A percentile compares a stretch with the other conserved stretches of the same genome.
Conservation (phyloP, 2,888 invertebrate species). For the Antitype chi region DNA sequence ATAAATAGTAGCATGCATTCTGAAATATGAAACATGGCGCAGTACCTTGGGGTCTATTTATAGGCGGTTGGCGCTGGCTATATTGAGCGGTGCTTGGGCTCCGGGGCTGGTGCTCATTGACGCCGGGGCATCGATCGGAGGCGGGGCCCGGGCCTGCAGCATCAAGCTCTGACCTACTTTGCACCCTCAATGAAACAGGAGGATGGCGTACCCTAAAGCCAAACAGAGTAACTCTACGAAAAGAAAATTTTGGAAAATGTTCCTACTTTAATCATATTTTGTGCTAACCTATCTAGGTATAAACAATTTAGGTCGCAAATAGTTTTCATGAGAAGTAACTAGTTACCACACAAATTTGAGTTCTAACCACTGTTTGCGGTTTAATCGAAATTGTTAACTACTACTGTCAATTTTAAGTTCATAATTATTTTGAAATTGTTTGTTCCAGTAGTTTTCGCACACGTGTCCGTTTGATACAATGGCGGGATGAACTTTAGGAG, state of each 20-base stretch:
- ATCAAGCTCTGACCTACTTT: constrained; percentile 84
- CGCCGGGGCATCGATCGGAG: constrained; percentile 83
- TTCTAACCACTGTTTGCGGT: neutral
- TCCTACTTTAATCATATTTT: neutral
- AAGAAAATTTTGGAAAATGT: constrained; percentile 1
- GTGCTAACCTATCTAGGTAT: neutral
- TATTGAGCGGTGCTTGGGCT: constrained; percentile 69
- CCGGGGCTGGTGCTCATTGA: constrained; percentile 81
- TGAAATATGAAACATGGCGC: constrained; percentile 56
- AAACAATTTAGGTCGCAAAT: neutral
- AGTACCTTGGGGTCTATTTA: constrained; percentile 80
- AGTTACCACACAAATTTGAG: neutral
- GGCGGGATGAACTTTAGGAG: constrained; percentile 2
- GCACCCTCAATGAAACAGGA: constrained; percentile 84
- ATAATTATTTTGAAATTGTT: constrained; percentile 25
- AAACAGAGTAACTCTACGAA: constrained; percentile 39
- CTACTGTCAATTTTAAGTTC: constrained; percentile 27
- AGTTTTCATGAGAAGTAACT: constrained; percentile 13
- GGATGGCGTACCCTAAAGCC: constrained; percentile 60
- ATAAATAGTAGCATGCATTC: constrained; percentile 49
- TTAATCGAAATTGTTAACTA: constrained; percentile 13
- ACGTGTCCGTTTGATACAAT: constrained; percentile 15
- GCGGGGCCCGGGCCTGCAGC: constrained; percentile 79
- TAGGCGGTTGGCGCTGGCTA: constrained; percentile 68
- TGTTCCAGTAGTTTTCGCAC: constrained; percentile 14